A percentile compares a stretch with the other conserved stretches of the same genome.
These are phyloP conservation scores for Chaetophractus vellerosus DNA, from an alignment of 2,797 vertebrate genomes.

Conservation along the genomic window DNA sequence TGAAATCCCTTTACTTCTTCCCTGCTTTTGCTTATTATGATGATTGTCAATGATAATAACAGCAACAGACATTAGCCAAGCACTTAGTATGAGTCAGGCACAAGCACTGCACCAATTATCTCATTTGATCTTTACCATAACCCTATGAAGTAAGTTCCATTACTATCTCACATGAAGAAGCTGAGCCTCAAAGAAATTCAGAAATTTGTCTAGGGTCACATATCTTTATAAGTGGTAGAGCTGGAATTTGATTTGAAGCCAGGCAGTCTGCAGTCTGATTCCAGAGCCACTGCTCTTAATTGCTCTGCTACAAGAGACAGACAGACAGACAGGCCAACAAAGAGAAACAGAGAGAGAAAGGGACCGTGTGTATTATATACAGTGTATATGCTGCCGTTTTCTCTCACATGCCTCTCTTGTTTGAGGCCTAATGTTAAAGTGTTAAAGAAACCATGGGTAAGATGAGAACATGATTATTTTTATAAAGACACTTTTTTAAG, in stretches of 20 bases:
- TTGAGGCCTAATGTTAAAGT: not conserved
- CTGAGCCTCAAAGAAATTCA: slow-evolving; percentile 37
- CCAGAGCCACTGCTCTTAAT: not conserved
- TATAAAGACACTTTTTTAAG: slow-evolving; percentile 36
- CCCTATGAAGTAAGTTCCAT: not conserved
- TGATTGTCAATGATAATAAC: slow-evolving; percentile 5
- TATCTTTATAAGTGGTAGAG: not conserved
- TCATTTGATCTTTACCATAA: slow-evolving; percentile 66
- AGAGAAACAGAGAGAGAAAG: too few relatives aligned
- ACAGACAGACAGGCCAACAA: not conserved
- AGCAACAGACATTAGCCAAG: not conserved
- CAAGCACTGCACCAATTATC: slow-evolving; percentile 14
- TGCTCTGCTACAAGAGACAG: not conserved
- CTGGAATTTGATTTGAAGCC: not conserved
- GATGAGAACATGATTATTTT: slow-evolving; percentile 51
- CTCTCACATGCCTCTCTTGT: slow-evolving; percentile 7
- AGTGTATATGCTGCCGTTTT: not conserved
- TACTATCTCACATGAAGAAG: not conserved
- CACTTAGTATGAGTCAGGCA: not conserved
- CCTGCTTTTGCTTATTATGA: slow-evolving; percentile 64
- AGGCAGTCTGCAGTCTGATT: not conserved
- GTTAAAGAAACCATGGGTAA: slow-evolving; percentile 32
- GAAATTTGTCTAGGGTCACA: not conserved
- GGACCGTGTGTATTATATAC: not conserved
- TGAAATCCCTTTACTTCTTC: slow-evolving; percentile 60